phyloP scores from a whole-genome alignment of 2,113 vertebrate species.

The Coracopsis vasa region DNA sequence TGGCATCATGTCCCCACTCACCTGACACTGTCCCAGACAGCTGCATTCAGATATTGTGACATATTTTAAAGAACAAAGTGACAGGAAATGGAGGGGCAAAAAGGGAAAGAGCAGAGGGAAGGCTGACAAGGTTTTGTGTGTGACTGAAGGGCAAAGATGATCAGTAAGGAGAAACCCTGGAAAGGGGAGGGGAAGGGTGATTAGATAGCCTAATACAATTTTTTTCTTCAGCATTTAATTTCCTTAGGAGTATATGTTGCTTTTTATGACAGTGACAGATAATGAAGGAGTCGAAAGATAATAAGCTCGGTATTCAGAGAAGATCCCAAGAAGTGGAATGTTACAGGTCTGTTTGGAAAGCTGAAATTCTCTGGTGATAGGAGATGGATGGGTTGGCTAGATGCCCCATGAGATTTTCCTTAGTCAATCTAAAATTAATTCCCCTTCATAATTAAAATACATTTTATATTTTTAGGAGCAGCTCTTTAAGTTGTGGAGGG shows the following conservation, averaged over 20 bases:
- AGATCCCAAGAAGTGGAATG: conserved; percentile 10
- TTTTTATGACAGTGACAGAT: conserved; percentile 57
- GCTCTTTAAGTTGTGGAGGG: background rate
- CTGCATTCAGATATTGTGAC: background rate
- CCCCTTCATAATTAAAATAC: conserved; percentile 57
- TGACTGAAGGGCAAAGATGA: conserved; percentile 19
- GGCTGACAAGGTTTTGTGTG: background rate
- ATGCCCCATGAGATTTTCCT: conserved; percentile 42
- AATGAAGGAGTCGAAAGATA: conserved; percentile 42
- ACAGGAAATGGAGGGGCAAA: background rate
- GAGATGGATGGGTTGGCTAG: conserved; percentile 56
- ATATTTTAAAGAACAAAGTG: background rate
- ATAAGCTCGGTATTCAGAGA: background rate
- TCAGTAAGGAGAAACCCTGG: background rate
- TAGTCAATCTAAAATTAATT: conserved; percentile 62
- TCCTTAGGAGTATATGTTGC: conserved; percentile 28
- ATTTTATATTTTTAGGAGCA: conserved; percentile 41
- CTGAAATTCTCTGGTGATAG: conserved; percentile 47
- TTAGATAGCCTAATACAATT: background rate
- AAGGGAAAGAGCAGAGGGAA: background rate
- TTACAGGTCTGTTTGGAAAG: conserved; percentile 45
- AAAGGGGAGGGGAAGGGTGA: background rate
- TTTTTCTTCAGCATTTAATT: conserved; percentile 1
- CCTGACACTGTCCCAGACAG: background rate
- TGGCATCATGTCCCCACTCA: background rate